Conservation (phyloP, 2,888 invertebrate species). For the Pachydiplax longipennis region DNA sequence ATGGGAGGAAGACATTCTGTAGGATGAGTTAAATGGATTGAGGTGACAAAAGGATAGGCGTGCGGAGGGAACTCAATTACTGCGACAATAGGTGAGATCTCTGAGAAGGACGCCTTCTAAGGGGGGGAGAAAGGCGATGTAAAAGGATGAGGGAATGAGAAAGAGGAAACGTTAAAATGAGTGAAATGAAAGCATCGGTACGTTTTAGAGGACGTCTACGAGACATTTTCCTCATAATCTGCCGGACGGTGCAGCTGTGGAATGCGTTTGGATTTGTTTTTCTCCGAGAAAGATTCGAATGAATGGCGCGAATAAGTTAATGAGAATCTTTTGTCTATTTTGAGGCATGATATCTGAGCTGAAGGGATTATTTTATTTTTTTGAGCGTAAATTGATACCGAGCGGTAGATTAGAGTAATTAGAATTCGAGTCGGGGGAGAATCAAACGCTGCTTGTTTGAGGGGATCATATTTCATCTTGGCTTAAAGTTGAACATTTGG, state of each 20-base stretch:
- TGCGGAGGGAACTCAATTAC: conserved; percentile 41
- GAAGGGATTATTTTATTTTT: not conserved
- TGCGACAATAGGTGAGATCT: conserved; percentile 44
- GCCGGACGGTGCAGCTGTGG: not conserved
- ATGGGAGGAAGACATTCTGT: not conserved
- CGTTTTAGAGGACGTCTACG: conserved; percentile 24
- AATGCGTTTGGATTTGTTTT: not conserved
- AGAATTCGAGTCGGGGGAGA: too few species aligned
- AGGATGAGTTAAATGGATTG: conserved; percentile 43
- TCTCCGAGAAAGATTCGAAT: not conserved
- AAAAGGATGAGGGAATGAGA: not conserved
- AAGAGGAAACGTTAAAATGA: conserved; percentile 26
- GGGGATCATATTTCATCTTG: too few species aligned
- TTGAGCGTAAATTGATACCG: too few species aligned
- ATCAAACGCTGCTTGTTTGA: too few species aligned
- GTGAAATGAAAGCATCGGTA: conserved; percentile 28
- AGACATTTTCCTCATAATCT: not conserved
- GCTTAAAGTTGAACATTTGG: too few species aligned
- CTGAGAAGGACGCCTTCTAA: conserved; percentile 14
- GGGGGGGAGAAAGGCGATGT: not conserved
- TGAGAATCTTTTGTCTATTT: not conserved
- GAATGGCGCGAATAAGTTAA: not conserved
- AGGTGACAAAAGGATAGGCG: conserved; percentile 36
- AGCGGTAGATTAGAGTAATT: too few species aligned
- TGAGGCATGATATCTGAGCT: not conserved